phyloP scores from a whole-genome alignment of 2,113 vertebrate genomes.

The Isurus oxyrinchus region DNA sequence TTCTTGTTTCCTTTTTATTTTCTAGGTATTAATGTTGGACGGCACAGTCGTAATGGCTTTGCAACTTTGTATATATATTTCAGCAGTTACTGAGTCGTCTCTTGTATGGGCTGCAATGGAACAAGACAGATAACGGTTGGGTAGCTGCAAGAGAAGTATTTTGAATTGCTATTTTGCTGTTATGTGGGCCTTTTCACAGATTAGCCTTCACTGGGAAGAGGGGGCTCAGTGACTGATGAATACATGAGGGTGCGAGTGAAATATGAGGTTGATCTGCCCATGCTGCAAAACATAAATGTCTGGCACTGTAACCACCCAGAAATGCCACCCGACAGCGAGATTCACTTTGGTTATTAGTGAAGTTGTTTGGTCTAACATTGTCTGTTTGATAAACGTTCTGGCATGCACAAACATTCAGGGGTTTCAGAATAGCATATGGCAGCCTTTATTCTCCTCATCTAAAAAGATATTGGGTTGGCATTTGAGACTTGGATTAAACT shows the following conservation, averaged over 20 bases:
- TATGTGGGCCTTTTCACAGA: background rate
- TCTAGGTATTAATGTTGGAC: background rate
- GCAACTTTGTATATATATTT: background rate
- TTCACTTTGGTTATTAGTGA: background rate
- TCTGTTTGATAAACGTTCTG: background rate
- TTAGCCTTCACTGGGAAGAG: background rate
- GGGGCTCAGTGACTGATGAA: background rate
- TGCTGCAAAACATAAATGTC: background rate
- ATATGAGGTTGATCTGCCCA: background rate
- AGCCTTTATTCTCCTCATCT: background rate
- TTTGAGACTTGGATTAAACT: background rate
- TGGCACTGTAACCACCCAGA: background rate
- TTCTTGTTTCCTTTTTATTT: background rate
- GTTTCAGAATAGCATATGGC: background rate
- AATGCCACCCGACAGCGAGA: background rate
- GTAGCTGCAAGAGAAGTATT: background rate
- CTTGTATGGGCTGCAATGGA: background rate
- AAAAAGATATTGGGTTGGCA: background rate
- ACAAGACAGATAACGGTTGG: background rate
- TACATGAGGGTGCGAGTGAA: background rate
- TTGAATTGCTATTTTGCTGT: background rate
- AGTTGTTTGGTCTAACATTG: background rate
- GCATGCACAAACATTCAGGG: background rate
- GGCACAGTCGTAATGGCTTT: background rate
- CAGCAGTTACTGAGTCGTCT: background rate